A percentile compares a stretch with the other conserved stretches of the same genome.
Conservation (phyloP, 1,140 invertebrate genomes). For the Drosophila bifasciata region DNA sequence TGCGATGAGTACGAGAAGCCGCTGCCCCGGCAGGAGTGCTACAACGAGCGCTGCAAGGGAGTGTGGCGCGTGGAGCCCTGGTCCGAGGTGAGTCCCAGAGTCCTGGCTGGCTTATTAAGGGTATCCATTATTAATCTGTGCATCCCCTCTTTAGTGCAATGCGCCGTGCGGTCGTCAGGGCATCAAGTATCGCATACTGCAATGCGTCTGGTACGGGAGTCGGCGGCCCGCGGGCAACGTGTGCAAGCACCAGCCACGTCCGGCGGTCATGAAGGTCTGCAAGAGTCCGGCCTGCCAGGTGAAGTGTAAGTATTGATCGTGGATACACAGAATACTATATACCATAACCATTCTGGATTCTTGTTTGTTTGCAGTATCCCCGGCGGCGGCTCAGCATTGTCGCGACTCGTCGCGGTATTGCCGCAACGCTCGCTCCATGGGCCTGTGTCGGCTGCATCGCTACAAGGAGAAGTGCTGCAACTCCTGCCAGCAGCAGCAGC, state of each 20-base stretch:
- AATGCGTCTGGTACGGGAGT: constrained; percentile 94
- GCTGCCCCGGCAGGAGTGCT: constrained; percentile 89
- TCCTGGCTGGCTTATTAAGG: constrained; percentile 21
- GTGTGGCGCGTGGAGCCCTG: constrained; percentile 94
- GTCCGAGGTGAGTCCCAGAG: constrained; percentile 89
- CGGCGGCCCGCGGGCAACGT: constrained; percentile 92
- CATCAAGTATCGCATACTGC: constrained; percentile 92
- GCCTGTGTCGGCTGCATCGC: constrained; percentile 91
- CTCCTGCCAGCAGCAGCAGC: constrained; percentile 86
- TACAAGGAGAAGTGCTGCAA: constrained; percentile 94
- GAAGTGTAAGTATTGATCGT: constrained; percentile 75
- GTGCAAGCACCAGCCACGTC: constrained; percentile 90
- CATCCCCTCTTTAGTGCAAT: constrained; percentile 88
- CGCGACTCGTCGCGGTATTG: constrained; percentile 92
- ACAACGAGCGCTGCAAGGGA: constrained; percentile 91
- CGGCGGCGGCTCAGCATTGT: constrained; percentile 84
- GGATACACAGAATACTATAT: neutral
- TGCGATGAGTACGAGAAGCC: constrained; percentile 90
- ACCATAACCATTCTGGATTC: neutral
- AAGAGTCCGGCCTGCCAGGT: constrained; percentile 87
- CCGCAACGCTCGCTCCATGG: constrained; percentile 91
- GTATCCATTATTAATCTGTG: constrained; percentile 28
- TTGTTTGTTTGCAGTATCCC: constrained; percentile 14
- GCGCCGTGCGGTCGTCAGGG: constrained; percentile 89
- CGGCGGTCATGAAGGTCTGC: constrained; percentile 91